Percentiles rank a stretch among this genome's conserved stretches.
These are phyloP conservation scores for Montipora sp. DNA, from an alignment of 64 coral and sea anemone genomes.

Conservation along the genomic window DNA sequence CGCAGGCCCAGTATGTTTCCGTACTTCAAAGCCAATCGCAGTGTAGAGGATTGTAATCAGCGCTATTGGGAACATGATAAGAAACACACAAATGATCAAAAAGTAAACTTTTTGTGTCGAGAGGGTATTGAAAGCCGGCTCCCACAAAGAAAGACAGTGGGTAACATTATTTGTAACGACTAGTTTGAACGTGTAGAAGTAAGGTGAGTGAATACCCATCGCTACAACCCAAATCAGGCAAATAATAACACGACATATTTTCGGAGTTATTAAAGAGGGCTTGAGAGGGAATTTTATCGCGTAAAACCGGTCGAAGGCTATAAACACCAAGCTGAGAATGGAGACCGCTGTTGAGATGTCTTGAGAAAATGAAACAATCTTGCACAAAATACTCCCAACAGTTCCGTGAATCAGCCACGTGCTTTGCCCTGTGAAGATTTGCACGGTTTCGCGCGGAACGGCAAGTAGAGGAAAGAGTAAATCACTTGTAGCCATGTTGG, in stretches of 20 bases:
- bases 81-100: conserved; percentile 59
- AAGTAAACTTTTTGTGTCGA: conserved; percentile 64
- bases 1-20: conserved; percentile 36
- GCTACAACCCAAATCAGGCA: conserved; percentile 51
- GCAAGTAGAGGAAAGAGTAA: conserved; percentile 49
- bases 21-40: conserved; percentile 63
- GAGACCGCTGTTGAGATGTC: conserved; percentile 73
- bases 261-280: conserved; percentile 28
- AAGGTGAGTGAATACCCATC: conserved; percentile 56
- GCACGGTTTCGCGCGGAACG: conserved; percentile 46
- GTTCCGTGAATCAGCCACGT: conserved; percentile 56
- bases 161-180: background rate
- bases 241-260: conserved; percentile 53
- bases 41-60: conserved; percentile 58
- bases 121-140: conserved; percentile 34
- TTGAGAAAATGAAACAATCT: conserved; percentile 54
- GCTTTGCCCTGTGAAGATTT: conserved; percentile 20
- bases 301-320: conserved; percentile 79
- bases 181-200: conserved; percentile 62
- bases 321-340: conserved; percentile 62
- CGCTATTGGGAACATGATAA: conserved; percentile 58
- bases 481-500: conserved; percentile 76
- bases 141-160: conserved; percentile 49
- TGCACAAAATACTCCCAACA: conserved; percentile 62
- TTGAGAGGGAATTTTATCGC: conserved; percentile 59